Evolutionary conservation across 2,888 invertebrate species (phyloP), one percentile per base, ranked within the genome.

Genomic region (Pandemis cinnamomeana): DNA sequence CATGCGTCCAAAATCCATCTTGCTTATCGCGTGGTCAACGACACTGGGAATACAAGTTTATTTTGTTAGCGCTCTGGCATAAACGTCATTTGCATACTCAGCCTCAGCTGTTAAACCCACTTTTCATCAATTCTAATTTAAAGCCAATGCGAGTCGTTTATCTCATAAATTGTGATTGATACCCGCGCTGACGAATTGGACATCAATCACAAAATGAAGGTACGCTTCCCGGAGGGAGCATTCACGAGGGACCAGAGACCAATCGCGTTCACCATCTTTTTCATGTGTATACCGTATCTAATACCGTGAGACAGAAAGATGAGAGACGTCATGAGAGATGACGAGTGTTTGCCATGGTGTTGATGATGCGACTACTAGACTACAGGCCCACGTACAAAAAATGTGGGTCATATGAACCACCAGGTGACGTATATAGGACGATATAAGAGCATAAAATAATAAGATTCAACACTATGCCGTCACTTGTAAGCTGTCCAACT

Each of bases 201-300:
- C 89, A 88, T 89, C 90, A 90, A 89, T 84, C 85, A 82, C 80
- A 90, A 89, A 90, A 89, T 89, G 88, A 7, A 36, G 27, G 46
- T 79, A 76, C 73, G 79, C 74, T 80, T 80, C 82, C 83, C 83
- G 61, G 41, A 60, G 46, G 61, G 51, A 66, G 53, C 61, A 68
- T 60, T 64, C 60, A 64, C 60, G 41, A 53, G 44, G 36, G 55
- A 42, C 7, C n/a, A 67, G 15, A 42, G 13, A 41, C 13, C 63
- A 51, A 51, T 51, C 51, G n/a, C n/a, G 5, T n/a, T 51, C n/a
- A 48, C 51, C 7, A 5, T 1, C 51, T 51, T 6, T 51, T 51
- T n/a, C 27, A 36, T 36, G 4, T 36, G 5, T 51, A 51, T n/a
- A 51, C 51, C 51, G n/a, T 51, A n/a, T 48, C 48, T 48, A 11